Evolutionary conservation across 2,888 invertebrate species (phyloP), one percentile per base, ranked within the genome.

Genomic region (Apamea anceps): DNA sequence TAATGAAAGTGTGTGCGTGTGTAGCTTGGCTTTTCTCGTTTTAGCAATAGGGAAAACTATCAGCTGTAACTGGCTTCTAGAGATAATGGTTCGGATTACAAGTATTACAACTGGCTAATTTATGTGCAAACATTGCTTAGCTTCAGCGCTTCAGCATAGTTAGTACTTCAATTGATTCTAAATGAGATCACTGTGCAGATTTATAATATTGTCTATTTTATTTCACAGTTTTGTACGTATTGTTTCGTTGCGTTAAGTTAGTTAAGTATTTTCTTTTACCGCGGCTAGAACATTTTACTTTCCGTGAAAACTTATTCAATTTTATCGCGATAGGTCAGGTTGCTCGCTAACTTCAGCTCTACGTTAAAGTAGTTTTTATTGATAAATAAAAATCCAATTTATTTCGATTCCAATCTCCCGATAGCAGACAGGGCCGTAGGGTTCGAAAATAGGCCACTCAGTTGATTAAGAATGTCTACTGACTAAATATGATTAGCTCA

Each of bases 321-420:
- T 80, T 63, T 25, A 80, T 67, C 60, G 12, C 45, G 57, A 37
- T 68, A 60, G 51, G 48, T 79, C 32, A 75, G 60, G 54, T 72
- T 70, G 54, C 32, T 75, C 32, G 57, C 66, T 48, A 60, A 74
- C 63, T 77, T 66, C 8, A 60, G 37, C 42, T 76, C 32, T 57
- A 76, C 42, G 32, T 74, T 63, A 77, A 81, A 77, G 51, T 71
- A 72, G 57, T 25, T 77, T 77, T 72, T 82, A 82, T 77, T 72
- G 86, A 82, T 82, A 77, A 77, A 86, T 77, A 75, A 75, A 86
- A 82, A 75, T 72, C 28, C 75, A 86, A 82, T 86, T 85, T 84
- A 77, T 76, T 84, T 81, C 48, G 84, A 84, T 85, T 63, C 32
- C 74, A 62, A 85, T 75, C 70, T 68, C 10, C n/a, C 57, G 85